These are phyloP conservation scores for Choloepus didactylus DNA, from an alignment of 2,797 vertebrate species.

Conservation along the genomic window DNA sequence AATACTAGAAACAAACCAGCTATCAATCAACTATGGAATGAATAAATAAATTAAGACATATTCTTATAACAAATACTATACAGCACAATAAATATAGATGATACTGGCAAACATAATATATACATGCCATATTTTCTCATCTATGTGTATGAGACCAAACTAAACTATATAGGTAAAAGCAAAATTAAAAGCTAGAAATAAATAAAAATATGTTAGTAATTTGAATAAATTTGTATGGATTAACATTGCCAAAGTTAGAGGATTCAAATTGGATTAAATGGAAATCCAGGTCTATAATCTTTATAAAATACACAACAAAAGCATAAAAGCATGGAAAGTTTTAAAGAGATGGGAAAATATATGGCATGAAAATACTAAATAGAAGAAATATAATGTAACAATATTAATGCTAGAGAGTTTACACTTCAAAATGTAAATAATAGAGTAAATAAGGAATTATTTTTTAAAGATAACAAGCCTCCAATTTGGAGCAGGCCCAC, in stretches of 20 bases:
- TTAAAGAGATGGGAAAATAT: background rate
- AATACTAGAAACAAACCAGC: background rate
- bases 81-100: background rate
- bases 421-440: background rate
- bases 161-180: background rate
- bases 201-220: background rate
- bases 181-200: background rate
- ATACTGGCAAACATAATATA: background rate
- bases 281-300: background rate
- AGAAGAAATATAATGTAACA: background rate
- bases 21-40: background rate
- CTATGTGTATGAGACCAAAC: background rate
- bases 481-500: background rate
- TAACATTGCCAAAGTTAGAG: background rate
- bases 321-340: background rate
- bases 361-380: background rate
- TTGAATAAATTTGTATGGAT: background rate
- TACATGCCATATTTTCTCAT: background rate
- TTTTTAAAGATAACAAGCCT: background rate
- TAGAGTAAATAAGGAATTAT: background rate
- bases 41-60: background rate
- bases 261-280: background rate
- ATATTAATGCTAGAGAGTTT: background rate
- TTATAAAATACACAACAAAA: background rate
- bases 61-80: background rate